These are phyloP conservation scores for Malurus cyaneus DNA, from an alignment of 2,113 vertebrate genomes.

Conservation along the genomic window DNA sequence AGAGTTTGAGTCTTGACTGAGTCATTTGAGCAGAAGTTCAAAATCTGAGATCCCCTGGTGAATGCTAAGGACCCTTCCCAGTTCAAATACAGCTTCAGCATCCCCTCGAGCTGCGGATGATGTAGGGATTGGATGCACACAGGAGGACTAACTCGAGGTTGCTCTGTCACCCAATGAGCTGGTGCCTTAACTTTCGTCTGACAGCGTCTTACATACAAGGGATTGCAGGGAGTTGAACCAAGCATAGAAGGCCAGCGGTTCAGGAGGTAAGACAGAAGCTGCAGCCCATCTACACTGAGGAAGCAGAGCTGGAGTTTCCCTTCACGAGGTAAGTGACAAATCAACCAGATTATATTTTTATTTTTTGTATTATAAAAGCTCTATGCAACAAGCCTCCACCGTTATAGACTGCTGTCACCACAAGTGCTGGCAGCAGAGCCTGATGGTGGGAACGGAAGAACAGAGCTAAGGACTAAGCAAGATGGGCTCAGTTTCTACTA, in stretches of 20 bases:
- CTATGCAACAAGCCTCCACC: background rate
- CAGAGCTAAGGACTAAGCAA: background rate
- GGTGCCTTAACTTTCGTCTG: background rate
- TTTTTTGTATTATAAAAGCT: background rate
- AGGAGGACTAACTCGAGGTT: background rate
- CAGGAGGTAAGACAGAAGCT: background rate
- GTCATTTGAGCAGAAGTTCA: background rate
- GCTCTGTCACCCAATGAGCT: background rate
- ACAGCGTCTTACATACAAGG: background rate
- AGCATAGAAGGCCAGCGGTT: background rate
- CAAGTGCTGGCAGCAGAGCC: background rate
- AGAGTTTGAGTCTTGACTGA: background rate
- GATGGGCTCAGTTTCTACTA: background rate
- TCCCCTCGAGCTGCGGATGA: background rate
- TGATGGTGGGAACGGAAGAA: background rate
- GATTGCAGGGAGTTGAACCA: background rate
- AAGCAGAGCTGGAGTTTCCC: background rate
- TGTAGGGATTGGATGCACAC: background rate
- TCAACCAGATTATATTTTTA: background rate
- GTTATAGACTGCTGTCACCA: background rate
- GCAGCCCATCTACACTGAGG: background rate
- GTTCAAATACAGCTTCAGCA: background rate
- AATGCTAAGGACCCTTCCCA: rapidly evolving
- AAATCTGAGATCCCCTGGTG: background rate
- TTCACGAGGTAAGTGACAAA: background rate